These are phyloP conservation scores for Molorchus minor DNA, from an alignment of 2,888 invertebrate genomes.

Conservation along the genomic window DNA sequence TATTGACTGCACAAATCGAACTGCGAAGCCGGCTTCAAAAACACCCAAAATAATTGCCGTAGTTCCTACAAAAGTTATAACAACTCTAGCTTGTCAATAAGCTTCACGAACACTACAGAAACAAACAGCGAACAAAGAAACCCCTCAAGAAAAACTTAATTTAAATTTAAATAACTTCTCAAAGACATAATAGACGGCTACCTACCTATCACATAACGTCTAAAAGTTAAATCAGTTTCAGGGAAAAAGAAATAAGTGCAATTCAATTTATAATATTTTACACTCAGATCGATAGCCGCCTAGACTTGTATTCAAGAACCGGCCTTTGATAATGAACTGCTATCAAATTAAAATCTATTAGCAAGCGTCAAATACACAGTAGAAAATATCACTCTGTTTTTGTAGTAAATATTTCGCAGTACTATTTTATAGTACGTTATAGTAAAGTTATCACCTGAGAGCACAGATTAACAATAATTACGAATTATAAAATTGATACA, in stretches of 20 bases:
- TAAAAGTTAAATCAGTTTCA: constrained; percentile 27
- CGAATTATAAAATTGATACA: too few relatives aligned
- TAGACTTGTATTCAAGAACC: constrained; percentile 18
- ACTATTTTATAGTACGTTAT: too few relatives aligned
- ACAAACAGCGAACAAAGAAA: constrained; percentile 13
- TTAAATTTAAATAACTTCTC: constrained; percentile 24
- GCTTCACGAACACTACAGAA: constrained; percentile 16
- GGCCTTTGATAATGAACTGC: too few relatives aligned
- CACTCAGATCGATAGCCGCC: constrained; percentile 21
- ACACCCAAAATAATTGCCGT: too few relatives aligned
- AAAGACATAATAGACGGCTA: constrained; percentile 9
- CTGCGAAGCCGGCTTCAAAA: too few relatives aligned
- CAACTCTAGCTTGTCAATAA: constrained; percentile 16
- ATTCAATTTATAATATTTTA: constrained; percentile 18
- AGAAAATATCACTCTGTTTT: too few relatives aligned
- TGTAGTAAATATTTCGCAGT: too few relatives aligned
- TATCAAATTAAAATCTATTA: too few relatives aligned
- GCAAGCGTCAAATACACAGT: too few relatives aligned
- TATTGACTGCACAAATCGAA: too few relatives aligned
- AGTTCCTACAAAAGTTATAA: background rate
- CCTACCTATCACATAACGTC: background rate
- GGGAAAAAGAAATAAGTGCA: constrained; percentile 13
- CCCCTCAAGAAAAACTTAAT: constrained; percentile 22
- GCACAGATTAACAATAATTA: too few relatives aligned
- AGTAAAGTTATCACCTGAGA: too few relatives aligned